These are phyloP conservation scores for Enteromius unitaeniatus DNA, from an alignment of 2,797 vertebrate species.

Conservation along the genomic window DNA sequence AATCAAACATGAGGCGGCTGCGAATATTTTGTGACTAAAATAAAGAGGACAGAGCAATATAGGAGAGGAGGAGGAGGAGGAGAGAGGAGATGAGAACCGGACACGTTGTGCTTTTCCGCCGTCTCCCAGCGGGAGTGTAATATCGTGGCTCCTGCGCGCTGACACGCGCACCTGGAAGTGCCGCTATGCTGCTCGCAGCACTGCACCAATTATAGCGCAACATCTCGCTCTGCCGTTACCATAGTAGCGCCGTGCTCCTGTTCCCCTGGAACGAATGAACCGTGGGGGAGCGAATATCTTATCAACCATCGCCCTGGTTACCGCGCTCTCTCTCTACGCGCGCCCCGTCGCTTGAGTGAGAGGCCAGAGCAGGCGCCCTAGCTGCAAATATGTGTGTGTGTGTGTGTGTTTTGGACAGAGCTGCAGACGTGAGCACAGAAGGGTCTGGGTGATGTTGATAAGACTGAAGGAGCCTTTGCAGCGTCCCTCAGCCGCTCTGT, in stretches of 20 bases:
- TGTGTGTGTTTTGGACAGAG: slow-evolving; percentile 59
- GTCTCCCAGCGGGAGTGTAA: slow-evolving; percentile 62
- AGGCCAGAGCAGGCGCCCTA: slow-evolving; percentile 57
- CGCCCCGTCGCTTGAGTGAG: slow-evolving; percentile 59
- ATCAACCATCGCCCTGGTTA: slow-evolving; percentile 88
- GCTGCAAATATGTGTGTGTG: slow-evolving; percentile 57
- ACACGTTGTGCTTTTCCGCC: slow-evolving; percentile 71
- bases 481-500: slow-evolving; percentile 69
- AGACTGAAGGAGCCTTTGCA: slow-evolving; percentile 78
- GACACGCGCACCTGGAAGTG: slow-evolving; percentile 83
- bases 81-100: slow-evolving; percentile 49
- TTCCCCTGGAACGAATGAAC: slow-evolving; percentile 85
- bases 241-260: slow-evolving; percentile 88
- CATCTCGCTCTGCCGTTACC: slow-evolving; percentile 89
- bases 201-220: slow-evolving; percentile 88
- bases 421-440: slow-evolving; percentile 56
- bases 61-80: neutral
- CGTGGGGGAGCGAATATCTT: slow-evolving; percentile 87
- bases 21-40: neutral
- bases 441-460: slow-evolving; percentile 79
- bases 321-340: slow-evolving; percentile 63
- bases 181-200: slow-evolving; percentile 71
- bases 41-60: neutral
- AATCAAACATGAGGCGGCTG: neutral
- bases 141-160: slow-evolving; percentile 67